phyloP scores from a whole-genome alignment of 2,113 vertebrate genomes.

The Aldabrachelys gigantea region DNA sequence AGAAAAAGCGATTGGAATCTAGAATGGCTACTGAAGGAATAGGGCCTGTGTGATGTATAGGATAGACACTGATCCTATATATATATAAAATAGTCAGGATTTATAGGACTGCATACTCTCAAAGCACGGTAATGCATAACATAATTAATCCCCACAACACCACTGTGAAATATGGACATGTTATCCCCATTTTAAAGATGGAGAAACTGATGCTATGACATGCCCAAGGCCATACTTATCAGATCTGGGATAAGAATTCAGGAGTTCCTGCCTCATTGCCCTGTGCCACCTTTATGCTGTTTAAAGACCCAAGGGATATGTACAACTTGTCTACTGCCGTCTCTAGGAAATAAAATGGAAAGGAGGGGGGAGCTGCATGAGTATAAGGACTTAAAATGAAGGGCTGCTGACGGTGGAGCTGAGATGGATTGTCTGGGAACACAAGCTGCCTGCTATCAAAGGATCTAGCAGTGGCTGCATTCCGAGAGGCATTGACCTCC shows the following conservation, averaged over 20 bases:
- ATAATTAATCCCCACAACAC: fast-evolving
- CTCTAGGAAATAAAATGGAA: not conserved
- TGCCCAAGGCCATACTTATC: not conserved
- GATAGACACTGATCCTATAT: not conserved
- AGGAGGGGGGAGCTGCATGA: not conserved
- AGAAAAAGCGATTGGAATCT: not conserved
- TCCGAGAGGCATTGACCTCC: not conserved
- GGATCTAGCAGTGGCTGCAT: not conserved
- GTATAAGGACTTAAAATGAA: not conserved
- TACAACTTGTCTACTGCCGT: not conserved
- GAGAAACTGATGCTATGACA: not conserved
- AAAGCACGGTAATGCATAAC: not conserved
- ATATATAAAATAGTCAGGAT: not conserved
- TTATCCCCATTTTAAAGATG: not conserved
- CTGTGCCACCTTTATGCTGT: not conserved
- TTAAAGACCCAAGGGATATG: not conserved
- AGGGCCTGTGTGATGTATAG: not conserved
- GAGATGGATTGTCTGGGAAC: not conserved
- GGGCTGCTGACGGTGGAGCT: not conserved
- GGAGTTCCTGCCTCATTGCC: not conserved
- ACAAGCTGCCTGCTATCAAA: not conserved
- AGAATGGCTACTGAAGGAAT: not conserved
- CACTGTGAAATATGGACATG: fast-evolving
- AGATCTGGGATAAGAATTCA: not conserved
- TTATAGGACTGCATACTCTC: not conserved